phyloP scores from a whole-genome alignment of 2,888 invertebrate genomes.

The Lottia gigantea region DNA sequence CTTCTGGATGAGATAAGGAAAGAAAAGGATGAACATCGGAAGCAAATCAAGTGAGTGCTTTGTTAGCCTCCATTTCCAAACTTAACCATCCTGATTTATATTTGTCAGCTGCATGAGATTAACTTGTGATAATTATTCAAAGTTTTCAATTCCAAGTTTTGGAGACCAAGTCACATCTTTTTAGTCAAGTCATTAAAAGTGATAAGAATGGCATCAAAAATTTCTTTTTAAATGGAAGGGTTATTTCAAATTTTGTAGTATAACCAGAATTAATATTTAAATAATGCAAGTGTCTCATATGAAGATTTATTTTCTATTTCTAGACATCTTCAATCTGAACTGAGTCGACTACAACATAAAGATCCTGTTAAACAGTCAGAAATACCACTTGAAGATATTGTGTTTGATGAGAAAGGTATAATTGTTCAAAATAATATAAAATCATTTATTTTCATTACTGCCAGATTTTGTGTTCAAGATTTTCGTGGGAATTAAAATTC shows the following conservation, averaged over 20 bases:
- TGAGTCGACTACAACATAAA: constrained; percentile 45
- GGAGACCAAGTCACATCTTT: too few species aligned
- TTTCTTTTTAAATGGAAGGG: too few species aligned
- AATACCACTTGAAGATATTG: constrained; percentile 47
- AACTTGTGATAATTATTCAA: not conserved
- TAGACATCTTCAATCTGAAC: constrained; percentile 54
- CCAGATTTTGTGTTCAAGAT: too few species aligned
- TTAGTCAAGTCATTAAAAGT: too few species aligned
- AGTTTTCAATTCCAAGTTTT: too few species aligned
- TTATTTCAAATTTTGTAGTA: too few species aligned
- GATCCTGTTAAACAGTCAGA: constrained; percentile 55
- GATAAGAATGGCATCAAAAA: too few species aligned
- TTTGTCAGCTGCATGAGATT: too few species aligned
- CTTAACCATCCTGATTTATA: not conserved
- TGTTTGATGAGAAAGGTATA: constrained; percentile 47
- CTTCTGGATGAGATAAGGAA: constrained; percentile 50
- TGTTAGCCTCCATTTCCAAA: not conserved
- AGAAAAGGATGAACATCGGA: constrained; percentile 52
- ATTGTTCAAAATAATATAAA: not conserved
- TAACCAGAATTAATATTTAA: too few species aligned
- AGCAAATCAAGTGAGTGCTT: constrained; percentile 46
- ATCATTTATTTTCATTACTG: too few species aligned
- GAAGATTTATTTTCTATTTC: constrained; percentile 11
- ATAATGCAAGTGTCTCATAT: too few species aligned
- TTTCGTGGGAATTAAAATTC: too few species aligned